Base-by-base conservation (phyloP, 1,140 invertebrate genomes). In the Drosophila arawakana region DNA sequence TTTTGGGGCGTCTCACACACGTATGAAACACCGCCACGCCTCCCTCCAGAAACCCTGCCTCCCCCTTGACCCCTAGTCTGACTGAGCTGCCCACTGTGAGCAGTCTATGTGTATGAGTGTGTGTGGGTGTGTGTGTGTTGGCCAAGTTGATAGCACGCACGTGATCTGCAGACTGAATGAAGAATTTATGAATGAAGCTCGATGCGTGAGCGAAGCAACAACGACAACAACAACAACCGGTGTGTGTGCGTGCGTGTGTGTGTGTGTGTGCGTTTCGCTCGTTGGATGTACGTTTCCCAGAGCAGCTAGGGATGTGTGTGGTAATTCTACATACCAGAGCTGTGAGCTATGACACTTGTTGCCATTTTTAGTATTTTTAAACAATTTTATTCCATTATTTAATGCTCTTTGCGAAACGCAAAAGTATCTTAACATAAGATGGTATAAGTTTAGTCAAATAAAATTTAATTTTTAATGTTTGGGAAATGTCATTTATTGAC, bases 171-270 rank as follows among this genome's bases (percentile, higher is more conserved):
- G 83, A 80, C 77, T 62, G 73, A 86, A 86, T 88, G 83, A 71
- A 78, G 83, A 88, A 89, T 80, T 88, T 89, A 88, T 88, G 83
- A 88, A 88, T 88, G 83, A 46, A 88, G 78, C 58, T 55, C 15
- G 30, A 21, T 76, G 76, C 76, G 76, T 78, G 76, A 78, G 76
- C 62, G 61, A 75, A 71, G 18, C 47, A 30, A 68, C 68, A 41
- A 3, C 18, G 34, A n/a, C 21, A 10, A 59, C 55, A 58, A 7
- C 39, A 37, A 34, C n/a, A 18, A 59, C 7, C 7, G 13, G 43
- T 57, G 43, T 49, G 18, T 30, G 60, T 63, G 69, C 21, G 10
- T 18, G 58, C 11, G 52, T 60, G 46, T 18, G 52, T 58, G 21
- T 44, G 37, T 44, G 37, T 15, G 15, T 15, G 15, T 15, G 15